Percentiles rank a stretch among this genome's conserved stretches.
phyloP scores from a whole-genome alignment of 2,797 vertebrate genomes.

The Anguilla obscura region DNA sequence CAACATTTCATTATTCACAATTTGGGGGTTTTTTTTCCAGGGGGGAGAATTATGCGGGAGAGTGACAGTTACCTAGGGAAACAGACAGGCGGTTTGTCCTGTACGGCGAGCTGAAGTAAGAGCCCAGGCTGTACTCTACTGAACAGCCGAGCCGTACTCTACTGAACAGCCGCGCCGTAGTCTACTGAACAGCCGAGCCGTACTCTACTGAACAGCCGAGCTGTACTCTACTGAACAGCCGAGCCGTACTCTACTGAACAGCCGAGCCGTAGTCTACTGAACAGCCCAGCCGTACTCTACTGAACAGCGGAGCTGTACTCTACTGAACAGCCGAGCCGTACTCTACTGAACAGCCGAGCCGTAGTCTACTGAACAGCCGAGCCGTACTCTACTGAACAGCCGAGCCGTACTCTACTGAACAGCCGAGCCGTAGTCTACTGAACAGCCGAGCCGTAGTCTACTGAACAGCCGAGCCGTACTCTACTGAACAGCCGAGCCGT shows the following conservation, averaged over 20 bases:
- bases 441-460: conserved; percentile 10
- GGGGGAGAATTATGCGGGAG: conserved; percentile 60
- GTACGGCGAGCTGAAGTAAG: conserved; percentile 20
- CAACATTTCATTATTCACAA: conserved; percentile 49
- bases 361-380: conserved; percentile 17
- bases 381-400: conserved; percentile 19
- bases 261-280: conserved; percentile 16
- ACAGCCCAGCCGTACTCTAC: conserved; percentile 8
- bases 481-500: conserved; percentile 16
- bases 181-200: conserved; percentile 14
- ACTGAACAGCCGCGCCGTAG: background rate
- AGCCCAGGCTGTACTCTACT: conserved; percentile 23
- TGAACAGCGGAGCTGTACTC: conserved; percentile 1
- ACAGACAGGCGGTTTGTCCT: conserved; percentile 45
- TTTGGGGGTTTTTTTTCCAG: conserved; percentile 40
- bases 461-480: conserved; percentile 2
- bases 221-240: conserved; percentile 23
- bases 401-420: background rate
- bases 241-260: conserved; percentile 12
- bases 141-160: conserved; percentile 1
- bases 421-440: conserved; percentile 12
- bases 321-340: background rate
- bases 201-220: conserved; percentile 22
- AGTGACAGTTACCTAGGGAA: conserved; percentile 37
- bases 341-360: conserved; percentile 16